Evolutionary conservation across 2,113 vertebrate genomes (phyloP), one percentile per base, ranked within the genome.

Genomic region (Stegastes partitus): DNA sequence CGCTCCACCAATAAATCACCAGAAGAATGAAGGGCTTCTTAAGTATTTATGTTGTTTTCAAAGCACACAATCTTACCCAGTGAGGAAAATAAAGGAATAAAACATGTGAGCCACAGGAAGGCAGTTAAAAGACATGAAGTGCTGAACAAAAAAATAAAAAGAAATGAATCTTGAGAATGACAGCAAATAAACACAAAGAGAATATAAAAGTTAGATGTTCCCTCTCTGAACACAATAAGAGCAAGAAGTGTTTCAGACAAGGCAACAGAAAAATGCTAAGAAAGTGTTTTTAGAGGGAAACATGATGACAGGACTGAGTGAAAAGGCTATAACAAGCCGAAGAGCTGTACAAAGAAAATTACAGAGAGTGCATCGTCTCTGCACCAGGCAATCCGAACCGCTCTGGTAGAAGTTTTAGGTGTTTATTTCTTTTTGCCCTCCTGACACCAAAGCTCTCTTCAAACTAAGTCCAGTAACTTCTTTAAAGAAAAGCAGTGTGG

Each of bases 391-490:
- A 50, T 63, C 62, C 54, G 61, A 59, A 82, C n/a, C 45, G 25
- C 67, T 71, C 51, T 53, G 23, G 49, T 68, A 22, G 28, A 65
- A 44, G 34, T 70, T 58, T 76, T 67, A 22, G 25, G 26, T 49
- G n/a, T 69, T 77, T 37, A 50, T 73, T 1, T 8, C 11, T 53
- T 39, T 37, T 42, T 66, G 11, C n/a, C 68, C 56, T 77, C 10
- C 7, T 82, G 50, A 64, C 59, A 34, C 49, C 47, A 34, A 73
- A 76, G 58, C 55, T 64, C 77, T 84, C 70, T 55, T n/a, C 45
- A 77, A 75, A 39, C n/a, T 26, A 25, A 37, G 49, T 26, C 54
- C 7, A 15, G 51, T 4, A 15, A 44, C 69, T 12, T 19, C 37
- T 37, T 15, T 62, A 25, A 26, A 77, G 42, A 58, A 25, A 31